Base-by-base conservation (phyloP, 2,888 invertebrate genomes). In the Zaprionus obscuricornis region DNA sequence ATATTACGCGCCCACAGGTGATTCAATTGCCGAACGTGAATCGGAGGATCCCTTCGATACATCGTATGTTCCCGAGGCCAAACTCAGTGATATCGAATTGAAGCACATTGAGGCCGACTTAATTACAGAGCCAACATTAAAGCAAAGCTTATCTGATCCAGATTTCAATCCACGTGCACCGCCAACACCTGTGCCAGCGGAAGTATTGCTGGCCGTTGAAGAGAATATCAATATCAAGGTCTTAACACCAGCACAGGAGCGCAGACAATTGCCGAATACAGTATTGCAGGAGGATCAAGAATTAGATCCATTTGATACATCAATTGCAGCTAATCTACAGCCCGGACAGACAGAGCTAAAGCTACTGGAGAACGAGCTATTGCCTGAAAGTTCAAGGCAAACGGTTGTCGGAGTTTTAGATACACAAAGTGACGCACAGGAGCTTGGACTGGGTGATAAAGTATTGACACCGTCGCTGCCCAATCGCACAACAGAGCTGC, bases 21-120 rank as follows among this genome's bases (percentile, higher is more conserved):
- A 83, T 16, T 18, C 83, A 2, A 85, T 89, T 10, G 54, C 64
- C 27, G 92, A 91, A 76, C 91, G 92, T 70, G 92, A 93, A 54
- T 87, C 91, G 3, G 90, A 90, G 20, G 96, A 97, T 91, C 97
- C 97, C 0, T 97, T 97, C 87, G 97, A 97, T 87, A 97, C 97
- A 0, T 95, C 96, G 0, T 95, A 95, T 85, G 96, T 96, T 0
- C 92, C 91, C 29, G 94, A 94, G 84, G 93, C 95, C 34, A 91
- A 93, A 45, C 96, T 96, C 1, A 94, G 95, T 1, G 94, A 93
- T 89, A 94, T 95, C 4, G 96, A 96, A 88, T 88, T 96, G 5
- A 95, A 94, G 87, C 90, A 95, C 43, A 86, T 96, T 17, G 95
- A 96, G 71, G 94, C 93, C 83, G 95, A 96, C 91, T 94, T 85